Conservation (phyloP, 2,888 invertebrate genomes). For the Papilio elwesi region DNA sequence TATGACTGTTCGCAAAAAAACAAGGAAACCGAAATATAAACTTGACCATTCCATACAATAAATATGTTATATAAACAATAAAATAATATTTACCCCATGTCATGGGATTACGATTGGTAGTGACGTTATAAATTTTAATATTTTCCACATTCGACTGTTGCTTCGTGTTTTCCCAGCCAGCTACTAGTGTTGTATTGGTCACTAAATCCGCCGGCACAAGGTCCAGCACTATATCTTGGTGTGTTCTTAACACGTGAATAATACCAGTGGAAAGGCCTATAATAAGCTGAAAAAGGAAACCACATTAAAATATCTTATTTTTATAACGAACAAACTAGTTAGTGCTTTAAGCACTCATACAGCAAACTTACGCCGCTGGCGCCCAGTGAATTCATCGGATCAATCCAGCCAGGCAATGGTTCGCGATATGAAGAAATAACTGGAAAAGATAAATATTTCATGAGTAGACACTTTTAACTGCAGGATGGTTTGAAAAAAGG, state of each 20-base stretch:
- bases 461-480: background rate
- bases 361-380: constrained; percentile 19
- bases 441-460: background rate
- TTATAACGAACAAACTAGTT: too few species aligned
- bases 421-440: constrained; percentile 25
- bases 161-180: constrained; percentile 20
- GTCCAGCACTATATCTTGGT: background rate
- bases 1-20: background rate
- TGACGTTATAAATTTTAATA: constrained; percentile 29
- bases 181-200: constrained; percentile 1
- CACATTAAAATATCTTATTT: too few species aligned
- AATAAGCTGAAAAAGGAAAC: constrained; percentile 17
- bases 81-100: constrained; percentile 12
- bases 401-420: constrained; percentile 24
- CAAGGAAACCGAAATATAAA: background rate
- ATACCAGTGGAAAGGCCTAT: constrained; percentile 7
- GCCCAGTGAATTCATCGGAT: constrained; percentile 3
- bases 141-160: constrained; percentile 5
- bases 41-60: too few species aligned
- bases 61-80: background rate
- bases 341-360: too few species aligned
- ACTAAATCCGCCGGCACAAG: constrained; percentile 26
- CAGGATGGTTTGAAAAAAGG: background rate
- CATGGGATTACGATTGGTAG: constrained; percentile 17
- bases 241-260: background rate